phyloP scores from a whole-genome alignment of 2,797 vertebrate species.

The Tokudaia muenninki region DNA sequence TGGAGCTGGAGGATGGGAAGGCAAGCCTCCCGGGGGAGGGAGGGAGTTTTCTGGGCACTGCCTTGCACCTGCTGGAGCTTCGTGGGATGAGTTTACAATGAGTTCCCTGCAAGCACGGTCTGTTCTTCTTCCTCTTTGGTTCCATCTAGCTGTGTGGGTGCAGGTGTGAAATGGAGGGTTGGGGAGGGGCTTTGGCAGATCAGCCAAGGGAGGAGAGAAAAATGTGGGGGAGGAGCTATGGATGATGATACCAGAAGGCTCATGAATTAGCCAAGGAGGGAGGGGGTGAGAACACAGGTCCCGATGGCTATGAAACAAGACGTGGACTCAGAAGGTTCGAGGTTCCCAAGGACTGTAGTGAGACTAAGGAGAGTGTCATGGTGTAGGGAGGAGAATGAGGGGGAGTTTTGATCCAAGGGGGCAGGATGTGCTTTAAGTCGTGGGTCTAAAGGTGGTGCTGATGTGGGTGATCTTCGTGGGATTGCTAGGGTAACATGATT shows the following conservation, averaged over 20 bases:
- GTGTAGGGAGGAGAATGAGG: neutral
- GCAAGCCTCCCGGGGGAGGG: neutral
- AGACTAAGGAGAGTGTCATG: neutral
- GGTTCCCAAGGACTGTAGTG: neutral
- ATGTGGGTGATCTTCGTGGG: neutral
- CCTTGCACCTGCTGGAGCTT: neutral
- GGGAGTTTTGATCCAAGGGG: neutral
- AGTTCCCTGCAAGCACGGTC: neutral
- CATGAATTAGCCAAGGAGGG: neutral
- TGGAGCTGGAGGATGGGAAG: neutral
- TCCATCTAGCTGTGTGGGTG: conserved; percentile 2
- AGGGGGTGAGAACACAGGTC: neutral
- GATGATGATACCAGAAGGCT: neutral
- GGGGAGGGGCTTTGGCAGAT: neutral
- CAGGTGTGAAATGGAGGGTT: neutral
- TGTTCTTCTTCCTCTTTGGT: neutral
- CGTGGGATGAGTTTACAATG: neutral
- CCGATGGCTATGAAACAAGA: neutral
- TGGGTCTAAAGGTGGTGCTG: neutral
- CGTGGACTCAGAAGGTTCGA: neutral
- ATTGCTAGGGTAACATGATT: neutral
- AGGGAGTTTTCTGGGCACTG: neutral
- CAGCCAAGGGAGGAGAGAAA: neutral
- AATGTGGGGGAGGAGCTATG: neutral
- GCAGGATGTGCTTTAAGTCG: neutral